A percentile compares a stretch with the other conserved stretches of the same genome.
phyloP scores from a whole-genome alignment of 1,140 invertebrate species.

The Drosophila dunni region DNA sequence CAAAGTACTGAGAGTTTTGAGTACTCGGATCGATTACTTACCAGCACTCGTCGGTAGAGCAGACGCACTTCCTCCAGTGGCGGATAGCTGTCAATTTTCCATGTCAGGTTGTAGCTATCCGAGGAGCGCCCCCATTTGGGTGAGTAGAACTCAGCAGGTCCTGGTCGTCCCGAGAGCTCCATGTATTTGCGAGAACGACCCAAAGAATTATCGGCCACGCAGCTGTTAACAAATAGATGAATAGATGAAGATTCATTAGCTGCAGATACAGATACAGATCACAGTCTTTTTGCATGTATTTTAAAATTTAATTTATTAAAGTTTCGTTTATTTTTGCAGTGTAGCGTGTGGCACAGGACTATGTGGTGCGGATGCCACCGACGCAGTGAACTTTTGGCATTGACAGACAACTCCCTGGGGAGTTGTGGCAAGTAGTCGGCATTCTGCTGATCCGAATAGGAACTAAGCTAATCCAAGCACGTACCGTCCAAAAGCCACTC shows the following conservation, averaged over 20 bases:
- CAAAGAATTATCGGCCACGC: constrained; percentile 89
- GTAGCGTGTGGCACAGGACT: not conserved
- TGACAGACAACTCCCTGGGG: not conserved
- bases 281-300: not conserved
- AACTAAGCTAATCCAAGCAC: constrained; percentile 71
- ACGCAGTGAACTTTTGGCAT: not conserved
- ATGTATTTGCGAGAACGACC: constrained; percentile 89
- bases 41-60: constrained; percentile 87
- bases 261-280: not conserved
- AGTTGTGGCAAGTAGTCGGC: constrained; percentile 32
- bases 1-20: not conserved
- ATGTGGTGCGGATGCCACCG: not conserved
- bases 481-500: constrained; percentile 74
- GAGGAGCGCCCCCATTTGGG: constrained; percentile 86
- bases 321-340: constrained; percentile 1
- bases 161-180: constrained; percentile 88
- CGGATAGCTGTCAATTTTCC: constrained; percentile 88
- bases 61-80: constrained; percentile 88
- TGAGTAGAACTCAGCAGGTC: constrained; percentile 88
- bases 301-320: not conserved
- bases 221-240: constrained; percentile 84
- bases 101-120: constrained; percentile 87
- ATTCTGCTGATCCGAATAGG: constrained; percentile 42
- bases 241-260: not conserved
- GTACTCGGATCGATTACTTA: constrained; percentile 74